Evolutionary conservation across 2,888 invertebrate species (phyloP), one percentile per base, ranked within the genome.

Genomic region (Octodonta nipae): DNA sequence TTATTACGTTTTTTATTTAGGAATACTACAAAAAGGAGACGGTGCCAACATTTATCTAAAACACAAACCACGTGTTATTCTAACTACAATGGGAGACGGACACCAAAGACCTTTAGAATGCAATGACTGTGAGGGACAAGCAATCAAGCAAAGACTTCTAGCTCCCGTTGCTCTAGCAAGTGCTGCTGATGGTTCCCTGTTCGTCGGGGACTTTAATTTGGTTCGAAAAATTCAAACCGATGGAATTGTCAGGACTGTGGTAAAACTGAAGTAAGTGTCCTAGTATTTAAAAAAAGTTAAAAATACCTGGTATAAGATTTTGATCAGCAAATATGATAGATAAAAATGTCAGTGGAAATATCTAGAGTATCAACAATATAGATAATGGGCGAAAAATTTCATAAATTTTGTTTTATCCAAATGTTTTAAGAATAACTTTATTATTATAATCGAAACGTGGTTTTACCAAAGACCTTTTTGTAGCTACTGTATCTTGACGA

Each of bases 11-110:
- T 37, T 36, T 37, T 39, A 58, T 56, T 5, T 57, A 82, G 83
- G 92, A 15, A 92, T 96, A 39, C 68, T 96, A 1, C 93, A 96
- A 65, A 92, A 93, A 58, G 96, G 96, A 15, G 95, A 96, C 52
- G 96, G 96, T 7, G 85, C 91, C 0, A 92, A 91, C 51, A 85
- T 92, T 37, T 93, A 92, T 59, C 64, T 96, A 50, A 89, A 85
- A 49, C 86, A 93, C 56, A 85, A 89, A 53, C 92, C 92, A 0
- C 71, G 88, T 26, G 83, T 92, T 8, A 85, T 93, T 41, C 69
- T 87, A 28, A 89, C 91, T 2, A 75, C 86, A 0, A 82, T 92
- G 80, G 92, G 91, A 6, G 88, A 87, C 55, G 89, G 88, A 0
- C 79, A 86, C 44, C 88, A 89, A 55, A 70, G 95, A 17, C 82